Percentiles rank a stretch among this genome's conserved stretches.
These are phyloP conservation scores for Drosophila mayri DNA, from an alignment of 1,140 invertebrate genomes.

Conservation along the genomic window DNA sequence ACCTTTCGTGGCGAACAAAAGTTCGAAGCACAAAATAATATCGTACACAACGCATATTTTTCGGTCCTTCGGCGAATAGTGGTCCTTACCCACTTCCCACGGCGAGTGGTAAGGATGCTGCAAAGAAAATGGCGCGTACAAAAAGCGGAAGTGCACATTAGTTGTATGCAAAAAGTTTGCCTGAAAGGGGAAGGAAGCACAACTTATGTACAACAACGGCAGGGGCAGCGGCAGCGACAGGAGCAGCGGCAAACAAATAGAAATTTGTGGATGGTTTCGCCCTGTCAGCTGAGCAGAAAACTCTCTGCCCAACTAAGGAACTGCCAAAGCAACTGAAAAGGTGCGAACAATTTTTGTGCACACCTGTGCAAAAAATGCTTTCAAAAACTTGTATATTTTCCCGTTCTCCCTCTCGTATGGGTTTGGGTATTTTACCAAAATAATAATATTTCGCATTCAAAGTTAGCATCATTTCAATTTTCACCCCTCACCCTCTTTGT, in stretches of 20 bases:
- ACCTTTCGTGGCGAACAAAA: constrained; percentile 55
- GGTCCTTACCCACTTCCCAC: constrained; percentile 14
- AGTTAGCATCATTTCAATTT: constrained; percentile 73
- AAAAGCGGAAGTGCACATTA: constrained; percentile 79
- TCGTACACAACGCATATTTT: constrained; percentile 73
- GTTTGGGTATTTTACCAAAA: constrained; percentile 21
- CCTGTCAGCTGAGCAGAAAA: constrained; percentile 66
- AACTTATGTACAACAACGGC: constrained; percentile 48
- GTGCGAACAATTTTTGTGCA: constrained; percentile 71
- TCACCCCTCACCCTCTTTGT: constrained; percentile 19
- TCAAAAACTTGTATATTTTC: constrained; percentile 72
- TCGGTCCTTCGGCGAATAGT: constrained; percentile 45
- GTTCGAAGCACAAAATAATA: constrained; percentile 78
- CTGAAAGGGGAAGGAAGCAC: constrained; percentile 48
- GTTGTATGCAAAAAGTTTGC: constrained; percentile 78
- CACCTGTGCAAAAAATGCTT: constrained; percentile 77
- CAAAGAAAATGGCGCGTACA: constrained; percentile 72
- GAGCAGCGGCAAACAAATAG: constrained; percentile 62
- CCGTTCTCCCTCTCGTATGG: constrained; percentile 23
- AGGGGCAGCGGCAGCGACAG: constrained; percentile 41
- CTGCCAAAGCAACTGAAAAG: constrained; percentile 56
- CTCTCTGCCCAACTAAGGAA: constrained; percentile 49
- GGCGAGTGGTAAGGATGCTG: constrained; percentile 31
- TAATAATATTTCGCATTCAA: constrained; percentile 63
- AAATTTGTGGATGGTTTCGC: constrained; percentile 70